phyloP scores from a whole-genome alignment of 35 echinoderm and acorn worm genomes.

The Apostichopus californicus region DNA sequence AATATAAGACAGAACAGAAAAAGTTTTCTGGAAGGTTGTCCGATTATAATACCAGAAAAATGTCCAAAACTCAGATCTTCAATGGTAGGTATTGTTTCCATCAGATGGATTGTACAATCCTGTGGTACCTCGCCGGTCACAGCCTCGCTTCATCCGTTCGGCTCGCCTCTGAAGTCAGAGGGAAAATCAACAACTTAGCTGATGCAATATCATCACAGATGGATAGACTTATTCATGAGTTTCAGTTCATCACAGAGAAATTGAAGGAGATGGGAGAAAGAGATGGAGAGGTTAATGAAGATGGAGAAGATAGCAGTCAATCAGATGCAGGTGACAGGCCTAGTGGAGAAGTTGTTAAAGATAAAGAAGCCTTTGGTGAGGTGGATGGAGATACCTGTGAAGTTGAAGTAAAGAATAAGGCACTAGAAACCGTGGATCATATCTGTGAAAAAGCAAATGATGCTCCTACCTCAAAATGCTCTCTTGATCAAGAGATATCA shows the following conservation, averaged over 20 bases:
- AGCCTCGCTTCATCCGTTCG: slow-evolving; percentile 75
- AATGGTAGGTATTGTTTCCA: neutral
- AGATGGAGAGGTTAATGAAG: neutral
- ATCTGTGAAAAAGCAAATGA: neutral
- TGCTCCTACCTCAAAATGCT: no score
- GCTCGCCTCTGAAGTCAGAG: slow-evolving; percentile 50
- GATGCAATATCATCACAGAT: slow-evolving; percentile 51
- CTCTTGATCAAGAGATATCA: no score
- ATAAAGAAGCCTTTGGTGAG: neutral
- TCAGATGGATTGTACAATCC: slow-evolving; percentile 96
- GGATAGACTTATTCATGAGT: slow-evolving; percentile 32
- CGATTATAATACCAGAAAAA: no score
- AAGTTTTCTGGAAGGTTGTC: no score
- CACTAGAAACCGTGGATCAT: neutral
- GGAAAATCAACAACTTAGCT: slow-evolving; percentile 15
- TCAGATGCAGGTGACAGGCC: neutral
- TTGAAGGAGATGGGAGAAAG: slow-evolving; percentile 23
- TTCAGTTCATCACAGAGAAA: slow-evolving; percentile 29
- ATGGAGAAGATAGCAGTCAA: neutral
- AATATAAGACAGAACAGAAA: no score
- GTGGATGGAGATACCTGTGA: neutral
- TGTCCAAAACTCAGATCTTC: no score
- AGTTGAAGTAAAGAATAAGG: no score
- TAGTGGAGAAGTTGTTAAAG: neutral
- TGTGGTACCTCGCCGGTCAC: slow-evolving; percentile 93